Evolutionary conservation across 2,888 invertebrate genomes (phyloP).

Genomic region (Lysandra bellargus): DNA sequence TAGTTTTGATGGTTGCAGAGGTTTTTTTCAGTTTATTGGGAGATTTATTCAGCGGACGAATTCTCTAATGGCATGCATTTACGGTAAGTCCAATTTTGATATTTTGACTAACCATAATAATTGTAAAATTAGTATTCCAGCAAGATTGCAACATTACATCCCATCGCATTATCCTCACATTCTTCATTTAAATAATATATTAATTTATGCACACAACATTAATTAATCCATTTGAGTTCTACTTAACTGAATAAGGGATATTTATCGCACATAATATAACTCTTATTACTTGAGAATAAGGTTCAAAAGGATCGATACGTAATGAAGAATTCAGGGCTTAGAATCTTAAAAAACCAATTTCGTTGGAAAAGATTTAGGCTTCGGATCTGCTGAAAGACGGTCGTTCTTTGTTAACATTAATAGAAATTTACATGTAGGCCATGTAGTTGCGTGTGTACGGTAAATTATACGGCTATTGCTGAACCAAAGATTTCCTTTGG

Average conservation of each 20-base stretch:
- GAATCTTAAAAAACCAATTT: conserved; percentile 13
- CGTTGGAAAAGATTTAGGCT: background rate
- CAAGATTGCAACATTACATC: too few species aligned
- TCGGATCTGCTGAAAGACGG: background rate
- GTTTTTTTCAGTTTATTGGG: too few species aligned
- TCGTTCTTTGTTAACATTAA: background rate
- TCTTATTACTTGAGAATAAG: background rate
- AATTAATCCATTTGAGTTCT: conserved; percentile 7
- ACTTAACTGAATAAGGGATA: background rate
- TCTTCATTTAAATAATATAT: background rate
- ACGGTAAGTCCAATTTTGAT: too few species aligned
- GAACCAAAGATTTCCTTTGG: too few species aligned
- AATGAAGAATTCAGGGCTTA: background rate
- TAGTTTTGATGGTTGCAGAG: background rate
- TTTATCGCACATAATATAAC: background rate
- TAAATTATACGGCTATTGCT: too few species aligned
- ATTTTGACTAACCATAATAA: too few species aligned
- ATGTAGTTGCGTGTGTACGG: background rate
- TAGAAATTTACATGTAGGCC: conserved; percentile 9
- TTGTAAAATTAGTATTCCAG: too few species aligned
- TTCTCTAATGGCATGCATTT: too few species aligned
- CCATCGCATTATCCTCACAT: background rate
- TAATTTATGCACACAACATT: background rate
- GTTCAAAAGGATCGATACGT: background rate
- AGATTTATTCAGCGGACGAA: too few species aligned